These are phyloP conservation scores for Lucilia sericata DNA, from an alignment of 1,140 invertebrate genomes.

Conservation along the genomic window DNA sequence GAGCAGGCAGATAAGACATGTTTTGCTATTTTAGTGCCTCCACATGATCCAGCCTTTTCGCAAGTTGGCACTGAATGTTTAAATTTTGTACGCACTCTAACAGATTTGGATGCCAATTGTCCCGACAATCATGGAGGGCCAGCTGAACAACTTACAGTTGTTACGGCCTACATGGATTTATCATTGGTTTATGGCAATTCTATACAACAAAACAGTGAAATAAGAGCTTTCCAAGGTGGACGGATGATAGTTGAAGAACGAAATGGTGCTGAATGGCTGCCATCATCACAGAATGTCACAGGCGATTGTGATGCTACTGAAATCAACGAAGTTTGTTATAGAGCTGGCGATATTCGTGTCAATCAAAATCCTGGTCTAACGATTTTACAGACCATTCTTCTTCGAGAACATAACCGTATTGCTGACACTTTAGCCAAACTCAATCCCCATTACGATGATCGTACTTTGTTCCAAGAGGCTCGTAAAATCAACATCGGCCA, in stretches of 20 bases:
- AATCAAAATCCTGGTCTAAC: constrained; percentile 90
- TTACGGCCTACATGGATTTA: constrained; percentile 87
- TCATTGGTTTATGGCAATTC: constrained; percentile 87
- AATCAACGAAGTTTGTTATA: constrained; percentile 76
- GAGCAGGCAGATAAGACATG: constrained; percentile 73
- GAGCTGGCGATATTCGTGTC: constrained; percentile 82
- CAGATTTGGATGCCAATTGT: constrained; percentile 78
- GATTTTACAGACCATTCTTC: constrained; percentile 83
- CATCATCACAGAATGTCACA: constrained; percentile 75
- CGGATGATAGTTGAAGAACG: constrained; percentile 74
- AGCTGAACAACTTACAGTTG: constrained; percentile 85
- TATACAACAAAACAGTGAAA: constrained; percentile 72
- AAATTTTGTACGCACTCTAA: constrained; percentile 86
- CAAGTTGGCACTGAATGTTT: constrained; percentile 79
- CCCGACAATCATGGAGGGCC: constrained; percentile 69
- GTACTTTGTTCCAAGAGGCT: constrained; percentile 88
- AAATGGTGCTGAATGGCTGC: constrained; percentile 77
- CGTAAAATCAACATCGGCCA: constrained; percentile 82
- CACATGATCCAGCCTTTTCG: constrained; percentile 83
- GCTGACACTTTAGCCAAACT: constrained; percentile 78
- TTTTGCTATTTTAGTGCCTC: constrained; percentile 86
- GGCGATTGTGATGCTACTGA: constrained; percentile 73
- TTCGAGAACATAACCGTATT: constrained; percentile 92
- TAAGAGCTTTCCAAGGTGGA: constrained; percentile 77
- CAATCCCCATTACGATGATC: constrained; percentile 91